Conservation (phyloP, 92 coral and sea anemone genomes). For the Epizoanthus fatuus region DNA sequence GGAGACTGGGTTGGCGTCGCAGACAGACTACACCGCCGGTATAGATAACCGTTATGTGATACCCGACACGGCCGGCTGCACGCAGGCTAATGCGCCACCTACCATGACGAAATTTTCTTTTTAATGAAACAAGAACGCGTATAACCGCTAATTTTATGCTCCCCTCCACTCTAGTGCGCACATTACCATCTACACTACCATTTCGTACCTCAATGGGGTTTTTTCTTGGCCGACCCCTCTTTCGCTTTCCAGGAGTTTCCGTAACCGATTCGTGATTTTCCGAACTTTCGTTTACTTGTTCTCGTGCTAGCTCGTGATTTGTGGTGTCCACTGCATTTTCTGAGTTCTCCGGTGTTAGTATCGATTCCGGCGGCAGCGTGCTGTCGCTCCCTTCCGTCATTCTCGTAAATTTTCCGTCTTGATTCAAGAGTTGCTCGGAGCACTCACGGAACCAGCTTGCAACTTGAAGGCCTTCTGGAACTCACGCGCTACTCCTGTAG, state of each 20-base stretch:
- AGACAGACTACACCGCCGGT: no score
- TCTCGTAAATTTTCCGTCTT: slow-evolving; percentile 33
- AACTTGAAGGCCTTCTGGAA: slow-evolving; percentile 17
- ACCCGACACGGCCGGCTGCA: no score
- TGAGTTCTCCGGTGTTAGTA: slow-evolving; percentile 35
- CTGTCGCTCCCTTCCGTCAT: slow-evolving; percentile 38
- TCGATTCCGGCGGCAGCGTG: slow-evolving; percentile 19
- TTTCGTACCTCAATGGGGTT: slow-evolving; percentile 78
- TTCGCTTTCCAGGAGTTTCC: slow-evolving; percentile 78
- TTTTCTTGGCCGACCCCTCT: slow-evolving; percentile 87
- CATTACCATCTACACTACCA: slow-evolving; percentile 30
- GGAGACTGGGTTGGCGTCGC: no score
- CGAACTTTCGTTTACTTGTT: slow-evolving; percentile 65
- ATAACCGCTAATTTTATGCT: slow-evolving; percentile 21
- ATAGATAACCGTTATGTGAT: no score
- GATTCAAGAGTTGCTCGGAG: slow-evolving; percentile 2
- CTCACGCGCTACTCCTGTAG: slow-evolving; percentile 21
- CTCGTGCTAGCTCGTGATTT: slow-evolving; percentile 35
- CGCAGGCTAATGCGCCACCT: slow-evolving; percentile 42
- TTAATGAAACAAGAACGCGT: slow-evolving; percentile 26
- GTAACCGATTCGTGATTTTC: slow-evolving; percentile 53
- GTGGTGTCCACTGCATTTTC: slow-evolving; percentile 20
- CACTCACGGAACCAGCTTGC: slow-evolving; percentile 32
- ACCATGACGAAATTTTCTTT: slow-evolving; percentile 41
- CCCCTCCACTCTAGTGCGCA: slow-evolving; percentile 34